Evolutionary conservation across 2,888 invertebrate species (phyloP).

Genomic region (Scaptomyza flava): DNA sequence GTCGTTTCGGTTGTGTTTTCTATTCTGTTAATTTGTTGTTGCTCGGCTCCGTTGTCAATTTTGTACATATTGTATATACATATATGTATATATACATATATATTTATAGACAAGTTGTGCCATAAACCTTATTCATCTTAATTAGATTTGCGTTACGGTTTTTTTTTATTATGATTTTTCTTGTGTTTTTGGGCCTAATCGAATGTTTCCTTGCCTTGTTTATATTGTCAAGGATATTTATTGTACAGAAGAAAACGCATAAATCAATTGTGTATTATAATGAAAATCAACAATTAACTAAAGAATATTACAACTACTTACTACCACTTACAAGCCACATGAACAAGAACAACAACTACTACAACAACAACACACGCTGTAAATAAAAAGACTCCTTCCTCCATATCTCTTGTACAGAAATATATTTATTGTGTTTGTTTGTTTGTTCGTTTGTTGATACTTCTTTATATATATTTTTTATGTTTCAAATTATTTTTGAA

Average conservation of each 20-base stretch:
- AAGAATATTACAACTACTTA: constrained; percentile 39
- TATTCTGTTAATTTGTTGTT: constrained; percentile 67
- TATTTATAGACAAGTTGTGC: constrained; percentile 50
- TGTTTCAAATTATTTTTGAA: constrained; percentile 38
- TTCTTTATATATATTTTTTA: constrained; percentile 35
- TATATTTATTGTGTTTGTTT: constrained; percentile 72
- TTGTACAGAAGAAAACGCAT: constrained; percentile 44
- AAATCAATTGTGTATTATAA: constrained; percentile 56
- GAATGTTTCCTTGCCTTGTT: constrained; percentile 24
- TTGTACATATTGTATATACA: constrained; percentile 46
- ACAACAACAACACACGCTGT: constrained; percentile 60
- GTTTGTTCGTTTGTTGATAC: constrained; percentile 69
- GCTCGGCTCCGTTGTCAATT: constrained; percentile 62
- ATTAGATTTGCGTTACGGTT: constrained; percentile 63
- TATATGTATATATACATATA: constrained; percentile 27
- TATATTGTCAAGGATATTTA: constrained; percentile 20
- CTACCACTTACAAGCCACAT: constrained; percentile 42
- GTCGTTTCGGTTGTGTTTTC: neutral
- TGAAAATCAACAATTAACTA: constrained; percentile 35
- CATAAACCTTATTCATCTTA: constrained; percentile 75
- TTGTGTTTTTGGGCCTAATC: constrained; percentile 2
- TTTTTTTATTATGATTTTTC: constrained; percentile 46
- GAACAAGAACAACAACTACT: constrained; percentile 45
- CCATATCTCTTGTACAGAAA: constrained; percentile 67
- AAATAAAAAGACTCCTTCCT: constrained; percentile 67